These are phyloP conservation scores for Anorthoa munda DNA, from an alignment of 2,888 invertebrate genomes.

Conservation along the genomic window DNA sequence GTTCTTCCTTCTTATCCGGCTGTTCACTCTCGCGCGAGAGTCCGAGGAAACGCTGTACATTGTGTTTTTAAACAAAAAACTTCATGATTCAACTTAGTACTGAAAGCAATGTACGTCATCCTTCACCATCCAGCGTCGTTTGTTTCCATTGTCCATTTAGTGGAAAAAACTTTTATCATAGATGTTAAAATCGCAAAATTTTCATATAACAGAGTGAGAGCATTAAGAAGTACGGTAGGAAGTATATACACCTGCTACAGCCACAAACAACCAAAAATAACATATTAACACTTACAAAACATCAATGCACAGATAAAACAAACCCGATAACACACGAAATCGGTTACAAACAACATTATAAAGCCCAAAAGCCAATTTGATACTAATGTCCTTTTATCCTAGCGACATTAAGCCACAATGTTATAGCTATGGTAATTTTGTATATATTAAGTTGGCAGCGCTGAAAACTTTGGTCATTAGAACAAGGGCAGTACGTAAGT, in stretches of 20 bases:
- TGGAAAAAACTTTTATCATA: no score
- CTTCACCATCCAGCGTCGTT: no score
- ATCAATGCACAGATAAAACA: constrained; percentile 36
- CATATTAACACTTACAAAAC: constrained; percentile 1
- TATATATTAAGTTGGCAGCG: constrained; percentile 84
- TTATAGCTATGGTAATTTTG: constrained; percentile 81
- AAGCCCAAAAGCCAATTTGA: constrained; percentile 66
- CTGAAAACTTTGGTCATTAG: constrained; percentile 88
- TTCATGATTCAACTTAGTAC: no score
- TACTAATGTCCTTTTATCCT: constrained; percentile 69
- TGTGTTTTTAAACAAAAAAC: no score
- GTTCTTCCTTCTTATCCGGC: no score
- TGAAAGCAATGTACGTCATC: no score
- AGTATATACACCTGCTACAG: background rate
- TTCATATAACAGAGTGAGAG: no score
- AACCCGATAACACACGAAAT: constrained; percentile 40
- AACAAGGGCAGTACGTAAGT: constrained; percentile 81
- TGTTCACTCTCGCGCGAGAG: no score
- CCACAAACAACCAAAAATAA: background rate
- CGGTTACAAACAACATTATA: constrained; percentile 56
- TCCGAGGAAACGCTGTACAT: no score
- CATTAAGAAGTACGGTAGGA: no score
- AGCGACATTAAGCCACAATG: constrained; percentile 64
- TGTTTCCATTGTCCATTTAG: no score
- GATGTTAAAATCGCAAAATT: no score